Percentiles rank a stretch among this genome's conserved stretches.
Conservation (phyloP, 2,797 vertebrate species). For the Cyclura pinguis region DNA sequence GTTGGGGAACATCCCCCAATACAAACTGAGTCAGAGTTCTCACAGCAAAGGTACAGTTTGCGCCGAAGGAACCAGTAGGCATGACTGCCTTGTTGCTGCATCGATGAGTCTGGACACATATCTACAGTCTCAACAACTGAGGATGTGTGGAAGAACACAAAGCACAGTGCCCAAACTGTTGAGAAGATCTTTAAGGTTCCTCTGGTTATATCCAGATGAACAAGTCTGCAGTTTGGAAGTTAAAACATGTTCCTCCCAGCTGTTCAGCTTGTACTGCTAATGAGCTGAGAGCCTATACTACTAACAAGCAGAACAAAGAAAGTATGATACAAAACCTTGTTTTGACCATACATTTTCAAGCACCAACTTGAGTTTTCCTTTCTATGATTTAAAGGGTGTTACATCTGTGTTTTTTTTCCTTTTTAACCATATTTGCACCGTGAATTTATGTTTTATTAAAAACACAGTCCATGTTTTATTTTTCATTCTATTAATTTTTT, state of each 20-base stretch:
- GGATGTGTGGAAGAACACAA: slow-evolving; percentile 73
- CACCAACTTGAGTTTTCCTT: slow-evolving; percentile 69
- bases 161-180: slow-evolving; percentile 78
- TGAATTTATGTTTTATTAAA: slow-evolving; percentile 66
- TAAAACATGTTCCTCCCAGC: slow-evolving; percentile 64
- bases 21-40: slow-evolving; percentile 63
- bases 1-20: slow-evolving; percentile 45
- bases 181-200: slow-evolving; percentile 73
- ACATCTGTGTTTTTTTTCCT: slow-evolving; percentile 41
- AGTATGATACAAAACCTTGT: slow-evolving; percentile 61
- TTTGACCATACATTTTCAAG: slow-evolving; percentile 71
- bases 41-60: slow-evolving; percentile 67
- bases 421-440: slow-evolving; percentile 77
- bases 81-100: slow-evolving; percentile 68
- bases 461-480: slow-evolving; percentile 44
- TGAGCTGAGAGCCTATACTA: slow-evolving; percentile 71
- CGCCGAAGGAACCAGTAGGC: slow-evolving; percentile 57
- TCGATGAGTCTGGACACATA: slow-evolving; percentile 67
- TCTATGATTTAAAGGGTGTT: slow-evolving; percentile 65
- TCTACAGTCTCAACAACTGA: slow-evolving; percentile 65
- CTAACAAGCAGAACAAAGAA: slow-evolving; percentile 55
- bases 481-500: slow-evolving; percentile 73
- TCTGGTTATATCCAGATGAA: slow-evolving; percentile 70
- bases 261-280: slow-evolving; percentile 71
- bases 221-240: slow-evolving; percentile 61